Evolutionary conservation across 2,797 vertebrate species (phyloP), one percentile per base, ranked within the genome.

Genomic region (Arnoldichthys spilopterus): DNA sequence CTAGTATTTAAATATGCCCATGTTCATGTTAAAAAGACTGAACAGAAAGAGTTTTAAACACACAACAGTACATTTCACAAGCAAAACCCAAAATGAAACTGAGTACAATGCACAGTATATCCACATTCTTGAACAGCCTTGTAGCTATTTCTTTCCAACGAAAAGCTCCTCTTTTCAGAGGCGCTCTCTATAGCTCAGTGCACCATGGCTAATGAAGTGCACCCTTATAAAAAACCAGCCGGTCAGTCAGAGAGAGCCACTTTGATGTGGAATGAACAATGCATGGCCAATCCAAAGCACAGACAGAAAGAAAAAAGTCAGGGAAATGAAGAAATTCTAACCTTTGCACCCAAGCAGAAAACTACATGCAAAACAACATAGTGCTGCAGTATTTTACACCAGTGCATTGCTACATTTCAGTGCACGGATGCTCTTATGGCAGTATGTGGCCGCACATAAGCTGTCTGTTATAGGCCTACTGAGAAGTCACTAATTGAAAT

Each of bases 211-310:
- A 91, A 92, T 90, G 88, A 91, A 90, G 90, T 85, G 83, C 86
- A 90, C 92, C 89, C 89, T 88, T 56, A 82, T 84, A 88, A 84
- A 80, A 89, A 84, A 80, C 84, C 92, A 91, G 88, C 49, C 88
- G 85, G 90, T 37, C 47, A n/a, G 47, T 89, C 85, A 87, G 82
- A 24, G 82, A 24, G 79, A 86, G 80, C 62, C 82, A 77, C 83
- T 83, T 80, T 86, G 77, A 74, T 84, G 56, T 74, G 37, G 20
- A 76, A 51, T 79, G 62, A 84, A 83, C 18, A n/a, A 53, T 24
- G 53, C 1, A 22, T 12, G 72, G 37, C 53, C 53, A 70, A 75
- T 54, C 59, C n/a, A 87, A 78, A 61, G 62, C 11, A 49, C 26
- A 43, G 51, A 70, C 47, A 34, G 59, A 79, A 12, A 47, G 47